phyloP scores from a whole-genome alignment of 2,113 vertebrate genomes.

The Hypomesus transpacificus region DNA sequence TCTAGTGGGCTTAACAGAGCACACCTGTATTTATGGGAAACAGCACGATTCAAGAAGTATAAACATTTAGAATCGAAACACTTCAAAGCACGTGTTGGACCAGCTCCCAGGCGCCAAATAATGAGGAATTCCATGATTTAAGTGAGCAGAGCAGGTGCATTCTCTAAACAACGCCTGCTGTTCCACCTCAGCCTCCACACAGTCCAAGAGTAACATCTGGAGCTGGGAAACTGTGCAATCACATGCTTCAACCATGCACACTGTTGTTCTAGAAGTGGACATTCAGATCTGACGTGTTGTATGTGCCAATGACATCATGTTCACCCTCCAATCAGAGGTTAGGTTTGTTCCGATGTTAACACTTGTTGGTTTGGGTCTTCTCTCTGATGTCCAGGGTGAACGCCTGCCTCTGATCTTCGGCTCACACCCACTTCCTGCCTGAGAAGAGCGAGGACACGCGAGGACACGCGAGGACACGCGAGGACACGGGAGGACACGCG shows the following conservation, averaged over 20 bases:
- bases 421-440: constrained; percentile 11
- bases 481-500: background rate
- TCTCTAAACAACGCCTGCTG: constrained; percentile 38
- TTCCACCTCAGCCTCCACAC: constrained; percentile 20
- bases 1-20: constrained; percentile 37
- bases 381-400: constrained; percentile 22
- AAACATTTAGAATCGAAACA: constrained; percentile 54
- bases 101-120: constrained; percentile 34
- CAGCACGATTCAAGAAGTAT: constrained; percentile 39
- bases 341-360: constrained; percentile 7
- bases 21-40: constrained; percentile 53
- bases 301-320: constrained; percentile 2
- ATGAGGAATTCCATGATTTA: constrained; percentile 42
- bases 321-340: constrained; percentile 1
- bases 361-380: constrained; percentile 16
- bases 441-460: constrained; percentile 13
- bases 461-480: background rate
- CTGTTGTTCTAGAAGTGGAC: constrained; percentile 5
- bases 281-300: constrained; percentile 11
- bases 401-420: constrained; percentile 8
- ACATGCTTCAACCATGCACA: constrained; percentile 15
- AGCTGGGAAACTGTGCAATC: constrained; percentile 15
- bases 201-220: constrained; percentile 43
- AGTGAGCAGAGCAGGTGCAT: constrained; percentile 53
- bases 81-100: constrained; percentile 50